Evolutionary conservation across 2,888 invertebrate species (phyloP).

Genomic region (Epiblema foenella): DNA sequence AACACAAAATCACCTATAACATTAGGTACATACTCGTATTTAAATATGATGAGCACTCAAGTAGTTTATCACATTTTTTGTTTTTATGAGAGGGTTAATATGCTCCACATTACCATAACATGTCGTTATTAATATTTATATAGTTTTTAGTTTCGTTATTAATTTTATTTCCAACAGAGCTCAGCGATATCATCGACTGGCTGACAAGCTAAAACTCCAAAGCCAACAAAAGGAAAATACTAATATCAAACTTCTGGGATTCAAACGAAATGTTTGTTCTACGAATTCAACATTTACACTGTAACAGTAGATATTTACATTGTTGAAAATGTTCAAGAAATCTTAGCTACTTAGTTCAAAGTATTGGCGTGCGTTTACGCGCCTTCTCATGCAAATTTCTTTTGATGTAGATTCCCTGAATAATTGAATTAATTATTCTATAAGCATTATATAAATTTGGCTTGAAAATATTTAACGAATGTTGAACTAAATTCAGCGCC

Average conservation of each 20-base stretch:
- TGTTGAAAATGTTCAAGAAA: constrained; percentile 49
- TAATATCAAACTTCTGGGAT: constrained; percentile 26
- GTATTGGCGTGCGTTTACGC: constrained; percentile 7
- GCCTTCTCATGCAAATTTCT: constrained; percentile 28
- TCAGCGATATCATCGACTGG: constrained; percentile 15
- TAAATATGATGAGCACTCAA: neutral
- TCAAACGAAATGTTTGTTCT: constrained; percentile 28
- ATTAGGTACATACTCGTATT: neutral
- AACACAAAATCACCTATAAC: neutral
- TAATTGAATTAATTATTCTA: constrained; percentile 26
- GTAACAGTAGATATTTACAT: constrained; percentile 50
- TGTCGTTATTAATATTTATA: neutral
- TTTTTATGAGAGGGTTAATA: neutral
- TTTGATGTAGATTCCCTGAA: constrained; percentile 28
- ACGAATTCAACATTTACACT: constrained; percentile 33
- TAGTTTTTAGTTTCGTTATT: neutral
- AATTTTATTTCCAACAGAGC: neutral
- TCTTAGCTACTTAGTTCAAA: constrained; percentile 33
- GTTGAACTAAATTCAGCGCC: neutral
- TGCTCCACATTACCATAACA: neutral
- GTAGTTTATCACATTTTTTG: neutral
- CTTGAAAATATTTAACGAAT: constrained; percentile 4
- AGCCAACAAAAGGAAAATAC: constrained; percentile 24
- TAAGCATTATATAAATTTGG: constrained; percentile 7
- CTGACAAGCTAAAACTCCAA: constrained; percentile 23